phyloP scores from a whole-genome alignment of 2,888 invertebrate genomes.

The Eupelmus urozonus region DNA sequence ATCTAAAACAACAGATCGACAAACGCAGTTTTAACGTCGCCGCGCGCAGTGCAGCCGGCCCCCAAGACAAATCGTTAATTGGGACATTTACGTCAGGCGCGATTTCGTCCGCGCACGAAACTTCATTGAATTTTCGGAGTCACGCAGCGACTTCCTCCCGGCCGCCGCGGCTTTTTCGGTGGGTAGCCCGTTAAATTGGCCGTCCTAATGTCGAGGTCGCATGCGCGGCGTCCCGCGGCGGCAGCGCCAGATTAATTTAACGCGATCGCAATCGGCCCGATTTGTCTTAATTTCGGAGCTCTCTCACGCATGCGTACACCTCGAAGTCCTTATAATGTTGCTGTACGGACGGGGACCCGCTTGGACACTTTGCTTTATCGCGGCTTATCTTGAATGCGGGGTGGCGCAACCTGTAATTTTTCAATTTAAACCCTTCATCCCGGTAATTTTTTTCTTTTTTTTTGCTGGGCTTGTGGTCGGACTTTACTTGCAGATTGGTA shows the following conservation, averaged over 20 bases:
- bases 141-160: constrained; percentile 32
- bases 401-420: constrained; percentile 44
- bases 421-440: constrained; percentile 36
- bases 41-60: neutral
- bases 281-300: constrained; percentile 72
- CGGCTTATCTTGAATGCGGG: constrained; percentile 27
- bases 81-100: constrained; percentile 1
- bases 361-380: constrained; percentile 6
- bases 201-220: constrained; percentile 61
- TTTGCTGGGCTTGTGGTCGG: neutral
- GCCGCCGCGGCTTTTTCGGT: neutral
- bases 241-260: constrained; percentile 66
- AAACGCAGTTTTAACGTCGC: neutral
- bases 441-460: neutral
- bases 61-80: constrained; percentile 23
- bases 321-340: constrained; percentile 13
- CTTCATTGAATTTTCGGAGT: constrained; percentile 43
- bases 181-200: constrained; percentile 35
- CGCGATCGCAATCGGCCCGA: constrained; percentile 72
- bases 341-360: too few species aligned
- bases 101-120: neutral
- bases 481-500: too few species aligned
- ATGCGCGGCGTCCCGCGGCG: constrained; percentile 54
- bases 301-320: too few species aligned
- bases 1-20: neutral